These are phyloP conservation scores for Sebastes jordani DNA, from an alignment of 2,797 vertebrate species.

Conservation along the genomic window DNA sequence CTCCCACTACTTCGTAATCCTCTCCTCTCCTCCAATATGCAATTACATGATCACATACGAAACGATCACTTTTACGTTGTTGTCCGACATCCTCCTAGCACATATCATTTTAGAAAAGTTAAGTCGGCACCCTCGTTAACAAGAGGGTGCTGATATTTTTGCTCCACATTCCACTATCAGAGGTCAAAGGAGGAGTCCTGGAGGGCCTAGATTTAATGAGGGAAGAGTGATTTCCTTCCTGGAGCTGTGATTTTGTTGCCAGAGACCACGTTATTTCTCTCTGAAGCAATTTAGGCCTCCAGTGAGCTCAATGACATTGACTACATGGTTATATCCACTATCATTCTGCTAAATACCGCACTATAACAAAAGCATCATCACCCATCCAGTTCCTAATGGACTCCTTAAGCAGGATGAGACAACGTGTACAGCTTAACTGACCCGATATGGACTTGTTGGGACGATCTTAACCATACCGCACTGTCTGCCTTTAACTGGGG, in stretches of 20 bases:
- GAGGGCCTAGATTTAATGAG: slow-evolving; percentile 14
- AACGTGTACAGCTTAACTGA: slow-evolving; percentile 58
- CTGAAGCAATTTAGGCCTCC: slow-evolving; percentile 21
- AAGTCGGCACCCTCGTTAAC: neutral
- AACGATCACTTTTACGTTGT: slow-evolving; percentile 21
- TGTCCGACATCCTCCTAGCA: slow-evolving; percentile 8
- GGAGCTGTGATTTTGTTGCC: slow-evolving; percentile 8
- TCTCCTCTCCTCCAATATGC: slow-evolving; percentile 64
- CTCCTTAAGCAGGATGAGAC: slow-evolving; percentile 26
- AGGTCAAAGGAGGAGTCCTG: slow-evolving; percentile 41
- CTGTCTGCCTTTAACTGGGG: slow-evolving; percentile 17
- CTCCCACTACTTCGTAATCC: neutral
- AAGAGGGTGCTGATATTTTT: slow-evolving; percentile 18
- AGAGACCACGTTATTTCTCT: slow-evolving; percentile 10
- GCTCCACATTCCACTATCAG: slow-evolving; percentile 29
- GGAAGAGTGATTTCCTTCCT: neutral
- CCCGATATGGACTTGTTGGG: slow-evolving; percentile 7
- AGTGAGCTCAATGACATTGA: slow-evolving; percentile 48
- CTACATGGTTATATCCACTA: slow-evolving; percentile 8
- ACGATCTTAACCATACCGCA: neutral
- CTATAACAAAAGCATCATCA: slow-evolving; percentile 9
- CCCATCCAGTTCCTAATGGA: slow-evolving; percentile 14
- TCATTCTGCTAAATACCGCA: slow-evolving; percentile 29
- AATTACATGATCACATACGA: slow-evolving; percentile 58
- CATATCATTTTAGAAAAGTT: neutral